Percentiles rank a stretch among this genome's conserved stretches.
Evolutionary conservation across 2,113 vertebrate genomes (phyloP).

Genomic region (Panthera uncia): DNA sequence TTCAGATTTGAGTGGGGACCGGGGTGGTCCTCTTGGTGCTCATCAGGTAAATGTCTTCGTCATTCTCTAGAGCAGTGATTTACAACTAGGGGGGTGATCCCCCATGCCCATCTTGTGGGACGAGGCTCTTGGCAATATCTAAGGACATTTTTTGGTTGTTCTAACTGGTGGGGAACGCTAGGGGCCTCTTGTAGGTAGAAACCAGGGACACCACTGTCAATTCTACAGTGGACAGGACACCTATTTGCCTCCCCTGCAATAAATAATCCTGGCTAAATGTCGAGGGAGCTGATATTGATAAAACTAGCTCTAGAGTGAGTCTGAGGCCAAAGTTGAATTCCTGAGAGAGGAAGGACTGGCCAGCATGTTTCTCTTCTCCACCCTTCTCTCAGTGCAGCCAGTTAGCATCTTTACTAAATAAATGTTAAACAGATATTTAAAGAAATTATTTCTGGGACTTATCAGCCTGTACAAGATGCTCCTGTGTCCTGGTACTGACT

Average conservation of each 20-base stretch:
- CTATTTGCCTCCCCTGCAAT: neutral
- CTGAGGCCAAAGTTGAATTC: neutral
- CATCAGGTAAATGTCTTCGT: neutral
- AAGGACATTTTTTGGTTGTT: neutral
- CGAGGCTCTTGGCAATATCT: neutral
- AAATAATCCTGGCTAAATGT: neutral
- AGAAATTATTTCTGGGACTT: neutral
- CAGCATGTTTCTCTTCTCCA: neutral
- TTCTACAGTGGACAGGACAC: neutral
- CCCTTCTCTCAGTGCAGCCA: neutral
- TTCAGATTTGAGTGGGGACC: neutral
- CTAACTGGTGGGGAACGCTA: neutral
- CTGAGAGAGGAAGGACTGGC: neutral
- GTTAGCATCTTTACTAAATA: constrained; percentile 30
- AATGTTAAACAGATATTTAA: neutral
- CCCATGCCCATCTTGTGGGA: neutral
- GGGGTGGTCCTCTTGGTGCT: neutral
- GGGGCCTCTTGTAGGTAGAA: neutral
- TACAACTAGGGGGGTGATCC: neutral
- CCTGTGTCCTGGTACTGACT: neutral
- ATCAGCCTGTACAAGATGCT: neutral
- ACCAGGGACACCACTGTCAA: neutral
- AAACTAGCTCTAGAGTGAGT: neutral
- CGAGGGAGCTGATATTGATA: neutral
- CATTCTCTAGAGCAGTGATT: neutral